Percentiles rank a stretch among this genome's conserved stretches.
Evolutionary conservation across 37 sponge, comb jelly and placozoan species (phyloP).

Genomic region (Agelas oroides): DNA sequence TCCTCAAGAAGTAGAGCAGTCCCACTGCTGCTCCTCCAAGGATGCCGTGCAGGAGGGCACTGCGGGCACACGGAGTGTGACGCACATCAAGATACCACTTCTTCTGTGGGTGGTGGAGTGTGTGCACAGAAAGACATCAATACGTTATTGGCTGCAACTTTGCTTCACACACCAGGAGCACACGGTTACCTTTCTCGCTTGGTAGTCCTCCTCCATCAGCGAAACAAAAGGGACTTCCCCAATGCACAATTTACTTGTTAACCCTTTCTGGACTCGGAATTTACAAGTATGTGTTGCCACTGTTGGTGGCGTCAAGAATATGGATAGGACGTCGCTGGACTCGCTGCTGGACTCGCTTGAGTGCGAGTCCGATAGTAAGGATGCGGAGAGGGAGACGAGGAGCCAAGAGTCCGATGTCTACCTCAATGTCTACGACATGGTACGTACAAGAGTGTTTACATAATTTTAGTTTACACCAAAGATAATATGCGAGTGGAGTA

Average conservation of each 20-base stretch:
- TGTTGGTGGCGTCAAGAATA: too few relatives aligned
- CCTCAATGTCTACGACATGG: slow-evolving; percentile 64
- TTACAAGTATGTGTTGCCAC: too few relatives aligned
- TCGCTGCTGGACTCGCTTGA: neutral
- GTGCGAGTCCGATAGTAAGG: too few relatives aligned
- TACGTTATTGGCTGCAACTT: too few relatives aligned
- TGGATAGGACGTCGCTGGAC: neutral
- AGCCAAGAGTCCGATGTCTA: slow-evolving; percentile 19
- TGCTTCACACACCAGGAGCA: too few relatives aligned
- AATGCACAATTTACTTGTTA: too few relatives aligned
- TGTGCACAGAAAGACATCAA: too few relatives aligned
- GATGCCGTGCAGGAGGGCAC: slow-evolving; percentile 79
- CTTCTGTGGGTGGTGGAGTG: slow-evolving; percentile 43
- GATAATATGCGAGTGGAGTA: neutral
- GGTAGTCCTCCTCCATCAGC: too few relatives aligned
- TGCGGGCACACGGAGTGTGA: slow-evolving; percentile 84
- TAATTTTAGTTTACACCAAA: too few relatives aligned
- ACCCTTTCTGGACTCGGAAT: too few relatives aligned
- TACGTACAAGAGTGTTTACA: neutral
- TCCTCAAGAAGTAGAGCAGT: slow-evolving; percentile 60
- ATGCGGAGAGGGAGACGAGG: neutral
- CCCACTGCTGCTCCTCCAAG: slow-evolving; percentile 58
- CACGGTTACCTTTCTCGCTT: too few relatives aligned
- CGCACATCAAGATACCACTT: slow-evolving; percentile 80
- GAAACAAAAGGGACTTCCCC: too few relatives aligned